A percentile compares a stretch with the other conserved stretches of the same genome.
Conservation (phyloP, 2,113 vertebrate species). For the Mugil cephalus region DNA sequence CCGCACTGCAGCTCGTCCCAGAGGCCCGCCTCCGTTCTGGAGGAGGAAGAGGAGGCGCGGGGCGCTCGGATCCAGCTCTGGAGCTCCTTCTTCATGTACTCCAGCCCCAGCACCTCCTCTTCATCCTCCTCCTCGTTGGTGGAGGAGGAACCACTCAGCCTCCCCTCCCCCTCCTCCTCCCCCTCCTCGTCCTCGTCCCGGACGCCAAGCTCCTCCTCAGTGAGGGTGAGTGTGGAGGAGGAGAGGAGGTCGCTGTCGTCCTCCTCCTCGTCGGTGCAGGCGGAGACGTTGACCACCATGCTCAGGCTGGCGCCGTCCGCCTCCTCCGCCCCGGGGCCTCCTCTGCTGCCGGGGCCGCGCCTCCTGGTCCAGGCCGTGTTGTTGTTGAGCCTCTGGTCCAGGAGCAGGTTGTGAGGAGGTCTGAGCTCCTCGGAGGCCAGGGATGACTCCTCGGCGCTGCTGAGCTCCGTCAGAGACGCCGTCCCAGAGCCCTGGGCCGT, state of each 20-base stretch:
- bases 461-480: conserved; percentile 92
- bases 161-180: conserved; percentile 90
- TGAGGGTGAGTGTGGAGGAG: conserved; percentile 97
- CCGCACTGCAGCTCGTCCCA: conserved; percentile 88
- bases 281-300: conserved; percentile 98
- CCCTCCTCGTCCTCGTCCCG: no score
- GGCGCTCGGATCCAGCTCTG: conserved; percentile 91
- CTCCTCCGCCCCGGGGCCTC: conserved; percentile 24
- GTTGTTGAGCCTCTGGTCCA: no score
- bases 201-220: conserved; percentile 94
- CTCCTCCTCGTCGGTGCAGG: conserved; percentile 95
- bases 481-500: conserved; percentile 89
- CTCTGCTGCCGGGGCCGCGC: conserved; percentile 78
- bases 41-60: conserved; percentile 71
- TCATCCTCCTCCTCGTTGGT: conserved; percentile 92
- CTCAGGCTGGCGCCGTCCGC: conserved; percentile 92
- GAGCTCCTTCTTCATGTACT: conserved; percentile 94
- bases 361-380: no score
- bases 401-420: conserved; percentile 75
- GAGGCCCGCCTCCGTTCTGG: conserved; percentile 85
- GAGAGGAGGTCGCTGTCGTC: conserved; percentile 97
- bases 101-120: conserved; percentile 90
- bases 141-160: conserved; percentile 88
- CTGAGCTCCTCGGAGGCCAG: conserved; percentile 92
- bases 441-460: conserved; percentile 93